Conservation (phyloP, 2,797 vertebrate genomes). For the Psittacula echo region DNA sequence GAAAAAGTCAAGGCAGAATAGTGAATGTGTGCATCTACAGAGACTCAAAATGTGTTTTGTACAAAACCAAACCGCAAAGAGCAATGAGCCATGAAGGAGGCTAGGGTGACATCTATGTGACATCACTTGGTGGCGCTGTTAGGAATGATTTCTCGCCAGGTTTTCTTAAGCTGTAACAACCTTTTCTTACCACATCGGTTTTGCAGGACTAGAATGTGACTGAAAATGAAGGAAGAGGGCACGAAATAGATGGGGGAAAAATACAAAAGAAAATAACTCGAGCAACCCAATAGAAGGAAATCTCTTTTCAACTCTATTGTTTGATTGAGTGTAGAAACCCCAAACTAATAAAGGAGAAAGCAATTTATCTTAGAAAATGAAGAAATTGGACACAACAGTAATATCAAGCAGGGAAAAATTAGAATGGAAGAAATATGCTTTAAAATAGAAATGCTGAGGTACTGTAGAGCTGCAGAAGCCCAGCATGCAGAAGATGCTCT, state of each 20-base stretch:
- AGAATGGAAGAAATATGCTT: neutral
- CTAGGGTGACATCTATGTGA: neutral
- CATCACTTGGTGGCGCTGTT: neutral
- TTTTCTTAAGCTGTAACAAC: rapidly evolving
- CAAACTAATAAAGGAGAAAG: neutral
- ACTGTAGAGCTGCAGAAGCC: neutral
- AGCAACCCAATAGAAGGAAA: neutral
- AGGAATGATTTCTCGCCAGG: rapidly evolving
- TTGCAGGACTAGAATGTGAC: neutral
- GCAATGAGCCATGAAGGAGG: rapidly evolving
- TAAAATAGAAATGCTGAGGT: neutral
- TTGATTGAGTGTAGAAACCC: neutral
- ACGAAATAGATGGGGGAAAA: neutral
- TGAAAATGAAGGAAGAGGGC: neutral
- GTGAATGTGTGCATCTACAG: neutral
- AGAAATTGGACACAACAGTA: neutral
- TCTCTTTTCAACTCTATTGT: neutral
- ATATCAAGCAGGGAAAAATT: neutral
- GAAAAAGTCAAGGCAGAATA: neutral
- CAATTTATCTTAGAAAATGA: neutral
- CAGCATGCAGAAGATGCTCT: neutral
- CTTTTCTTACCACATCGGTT: rapidly evolving
- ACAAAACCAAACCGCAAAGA: rapidly evolving
- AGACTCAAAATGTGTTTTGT: neutral
- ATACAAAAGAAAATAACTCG: neutral